phyloP scores from a whole-genome alignment of 1,140 invertebrate genomes.

The Aphelinus atriplicis region DNA sequence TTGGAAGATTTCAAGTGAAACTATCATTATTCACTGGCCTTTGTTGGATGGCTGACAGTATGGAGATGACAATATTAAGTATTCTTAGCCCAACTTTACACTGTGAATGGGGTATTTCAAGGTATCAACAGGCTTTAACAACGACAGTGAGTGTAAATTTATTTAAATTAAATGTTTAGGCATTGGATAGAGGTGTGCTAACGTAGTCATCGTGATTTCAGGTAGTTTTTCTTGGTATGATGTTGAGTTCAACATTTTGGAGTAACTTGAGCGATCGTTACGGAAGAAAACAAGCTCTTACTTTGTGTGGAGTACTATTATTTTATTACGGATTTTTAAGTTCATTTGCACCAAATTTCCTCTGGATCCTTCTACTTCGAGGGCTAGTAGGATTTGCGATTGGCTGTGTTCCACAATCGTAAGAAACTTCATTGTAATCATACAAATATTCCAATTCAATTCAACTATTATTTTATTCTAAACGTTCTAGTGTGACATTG shows the following conservation, averaged over 20 bases:
- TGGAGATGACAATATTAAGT: conserved; percentile 98
- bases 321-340: conserved; percentile 93
- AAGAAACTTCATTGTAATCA: conserved; percentile 65
- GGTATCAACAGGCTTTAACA: conserved; percentile 79
- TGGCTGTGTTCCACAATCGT: conserved; percentile 96
- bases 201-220: conserved; percentile 61
- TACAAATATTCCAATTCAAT: too few relatives aligned
- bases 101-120: conserved; percentile 92
- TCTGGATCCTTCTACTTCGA: conserved; percentile 89
- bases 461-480: conserved; percentile 14
- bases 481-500: conserved; percentile 83
- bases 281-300: conserved; percentile 89
- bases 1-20: conserved; percentile 96
- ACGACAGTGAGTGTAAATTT: conserved; percentile 71
- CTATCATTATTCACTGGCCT: conserved; percentile 85
- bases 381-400: conserved; percentile 95
- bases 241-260: conserved; percentile 96
- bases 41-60: conserved; percentile 97
- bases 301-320: conserved; percentile 86
- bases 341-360: conserved; percentile 89
- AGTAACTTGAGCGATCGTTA: conserved; percentile 94
- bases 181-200: too few relatives aligned
- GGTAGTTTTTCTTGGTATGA: conserved; percentile 96
- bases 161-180: background rate
- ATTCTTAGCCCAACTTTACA: conserved; percentile 92